phyloP scores from a whole-genome alignment of 2,888 invertebrate species.

The Andrena chrysosceles region DNA sequence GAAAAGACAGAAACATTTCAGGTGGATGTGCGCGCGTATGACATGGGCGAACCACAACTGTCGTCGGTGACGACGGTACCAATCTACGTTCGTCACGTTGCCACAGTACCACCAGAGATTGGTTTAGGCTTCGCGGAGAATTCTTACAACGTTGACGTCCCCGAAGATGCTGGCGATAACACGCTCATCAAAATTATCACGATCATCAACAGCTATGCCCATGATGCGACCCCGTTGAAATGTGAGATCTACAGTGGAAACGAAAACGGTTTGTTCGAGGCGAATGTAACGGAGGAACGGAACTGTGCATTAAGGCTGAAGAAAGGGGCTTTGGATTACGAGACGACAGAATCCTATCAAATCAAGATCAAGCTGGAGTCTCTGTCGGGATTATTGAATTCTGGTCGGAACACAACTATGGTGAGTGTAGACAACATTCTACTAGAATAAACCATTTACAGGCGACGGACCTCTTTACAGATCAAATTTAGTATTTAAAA shows the following conservation, averaged over 20 bases:
- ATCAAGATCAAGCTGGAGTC: slow-evolving; percentile 92
- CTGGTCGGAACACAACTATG: slow-evolving; percentile 90
- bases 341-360: slow-evolving; percentile 90
- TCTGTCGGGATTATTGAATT: slow-evolving; percentile 92
- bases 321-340: slow-evolving; percentile 91
- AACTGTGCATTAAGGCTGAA: slow-evolving; percentile 93
- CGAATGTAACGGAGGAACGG: slow-evolving; percentile 91
- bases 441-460: no score
- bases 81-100: slow-evolving; percentile 93
- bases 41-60: slow-evolving; percentile 94
- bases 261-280: slow-evolving; percentile 90
- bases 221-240: slow-evolving; percentile 90
- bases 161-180: slow-evolving; percentile 91
- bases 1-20: slow-evolving; percentile 75
- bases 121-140: slow-evolving; percentile 96
- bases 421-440: slow-evolving; percentile 71
- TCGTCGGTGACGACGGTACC: slow-evolving; percentile 93
- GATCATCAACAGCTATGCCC: slow-evolving; percentile 90
- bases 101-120: slow-evolving; percentile 90
- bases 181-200: slow-evolving; percentile 90
- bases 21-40: slow-evolving; percentile 94
- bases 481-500: no score
- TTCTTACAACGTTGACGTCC: slow-evolving; percentile 92
- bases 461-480: no score
- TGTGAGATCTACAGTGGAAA: slow-evolving; percentile 93